Conservation (phyloP, 2,888 invertebrate genomes). For the Neoscelio sp. region DNA sequence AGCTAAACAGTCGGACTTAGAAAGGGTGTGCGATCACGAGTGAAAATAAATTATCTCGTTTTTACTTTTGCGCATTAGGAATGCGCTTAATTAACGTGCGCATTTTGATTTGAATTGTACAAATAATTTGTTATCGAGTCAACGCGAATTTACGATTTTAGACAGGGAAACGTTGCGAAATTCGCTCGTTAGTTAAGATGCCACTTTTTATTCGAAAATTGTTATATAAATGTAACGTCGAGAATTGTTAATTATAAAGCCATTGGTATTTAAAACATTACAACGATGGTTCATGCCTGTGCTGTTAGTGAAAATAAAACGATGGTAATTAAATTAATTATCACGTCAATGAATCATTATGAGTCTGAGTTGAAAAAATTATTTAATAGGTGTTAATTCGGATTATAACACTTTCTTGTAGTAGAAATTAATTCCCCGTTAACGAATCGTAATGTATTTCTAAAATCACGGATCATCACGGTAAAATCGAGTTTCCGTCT, state of each 20-base stretch:
- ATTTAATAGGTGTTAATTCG: background rate
- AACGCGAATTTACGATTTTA: background rate
- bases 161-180: background rate
- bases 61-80: background rate
- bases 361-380: too few relatives aligned
- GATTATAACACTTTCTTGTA: background rate
- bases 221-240: background rate
- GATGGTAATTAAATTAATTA: background rate
- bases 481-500: too few relatives aligned
- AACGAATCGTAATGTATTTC: background rate
- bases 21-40: background rate
- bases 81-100: slow-evolving; percentile 18
- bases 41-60: background rate
- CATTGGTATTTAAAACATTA: slow-evolving; percentile 10
- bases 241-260: background rate
- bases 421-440: background rate
- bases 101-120: slow-evolving; percentile 1
- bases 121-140: background rate
- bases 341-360: too few relatives aligned
- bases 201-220: background rate
- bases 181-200: background rate
- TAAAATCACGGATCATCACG: background rate
- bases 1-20: background rate
- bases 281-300: too few relatives aligned
- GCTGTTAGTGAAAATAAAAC: too few relatives aligned